A percentile compares a stretch with the other conserved stretches of the same genome.
Evolutionary conservation across 2,797 vertebrate species (phyloP).

Genomic region (Coracias cyanogaster): DNA sequence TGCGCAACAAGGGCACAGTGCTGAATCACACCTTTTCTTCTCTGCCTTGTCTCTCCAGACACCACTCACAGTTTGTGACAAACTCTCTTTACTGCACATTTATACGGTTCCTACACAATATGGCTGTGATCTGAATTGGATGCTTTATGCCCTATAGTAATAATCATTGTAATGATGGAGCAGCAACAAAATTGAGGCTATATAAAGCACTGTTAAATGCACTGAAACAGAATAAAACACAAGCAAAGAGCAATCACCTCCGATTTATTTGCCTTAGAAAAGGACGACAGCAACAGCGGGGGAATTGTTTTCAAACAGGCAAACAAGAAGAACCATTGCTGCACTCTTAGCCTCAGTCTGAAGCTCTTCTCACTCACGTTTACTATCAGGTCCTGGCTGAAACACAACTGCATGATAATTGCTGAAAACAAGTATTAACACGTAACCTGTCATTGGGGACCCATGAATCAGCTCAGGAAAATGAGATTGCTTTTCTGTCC

Average conservation of each 20-base stretch:
- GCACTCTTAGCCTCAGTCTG: neutral
- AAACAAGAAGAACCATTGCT: neutral
- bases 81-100: neutral
- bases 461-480: conserved; percentile 7
- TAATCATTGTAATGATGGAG: neutral
- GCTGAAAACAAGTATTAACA: conserved; percentile 22
- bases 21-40: neutral
- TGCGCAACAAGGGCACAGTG: neutral
- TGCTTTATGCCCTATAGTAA: neutral
- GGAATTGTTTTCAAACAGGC: neutral
- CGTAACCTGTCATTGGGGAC: conserved; percentile 4
- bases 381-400: neutral
- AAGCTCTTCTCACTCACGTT: neutral
- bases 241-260: neutral
- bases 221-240: neutral
- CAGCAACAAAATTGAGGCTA: neutral
- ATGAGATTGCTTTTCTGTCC: neutral
- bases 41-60: neutral
- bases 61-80: neutral
- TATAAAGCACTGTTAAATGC: neutral
- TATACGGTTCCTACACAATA: neutral
- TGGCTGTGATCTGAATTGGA: neutral
- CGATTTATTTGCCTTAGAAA: neutral
- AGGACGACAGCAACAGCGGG: neutral
- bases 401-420: neutral